These are phyloP conservation scores for Campylomormyrus tamandua DNA, from an alignment of 2,113 vertebrate species.

Conservation along the genomic window DNA sequence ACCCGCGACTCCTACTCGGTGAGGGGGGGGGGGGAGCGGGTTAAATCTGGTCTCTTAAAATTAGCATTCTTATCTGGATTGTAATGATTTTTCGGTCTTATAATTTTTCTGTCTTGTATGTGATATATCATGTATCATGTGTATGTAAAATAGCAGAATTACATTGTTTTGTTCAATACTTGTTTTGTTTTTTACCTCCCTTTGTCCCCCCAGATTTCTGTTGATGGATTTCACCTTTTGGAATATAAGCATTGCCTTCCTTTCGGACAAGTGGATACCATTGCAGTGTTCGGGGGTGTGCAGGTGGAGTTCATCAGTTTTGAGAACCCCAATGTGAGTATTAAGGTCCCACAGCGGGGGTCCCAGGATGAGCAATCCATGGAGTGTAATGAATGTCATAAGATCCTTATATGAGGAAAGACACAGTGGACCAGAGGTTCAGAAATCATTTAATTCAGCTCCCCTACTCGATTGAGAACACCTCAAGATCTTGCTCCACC, in stretches of 20 bases:
- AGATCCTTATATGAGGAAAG: background rate
- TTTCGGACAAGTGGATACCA: constrained; percentile 39
- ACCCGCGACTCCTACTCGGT: constrained; percentile 52
- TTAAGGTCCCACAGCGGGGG: background rate
- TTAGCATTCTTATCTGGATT: background rate
- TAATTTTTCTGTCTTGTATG: background rate
- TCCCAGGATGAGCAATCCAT: background rate
- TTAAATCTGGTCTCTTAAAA: background rate
- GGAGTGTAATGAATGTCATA: background rate
- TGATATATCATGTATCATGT: background rate
- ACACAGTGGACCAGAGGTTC: background rate
- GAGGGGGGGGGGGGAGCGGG: constrained; percentile 9
- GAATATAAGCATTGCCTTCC: constrained; percentile 55
- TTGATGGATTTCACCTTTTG: constrained; percentile 52
- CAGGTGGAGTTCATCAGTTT: constrained; percentile 55
- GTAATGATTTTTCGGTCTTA: background rate
- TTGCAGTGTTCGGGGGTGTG: constrained; percentile 49
- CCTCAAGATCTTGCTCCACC: background rate
- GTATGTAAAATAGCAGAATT: background rate
- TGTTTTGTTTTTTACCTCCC: background rate
- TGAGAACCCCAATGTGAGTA: constrained; percentile 44
- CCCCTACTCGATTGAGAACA: background rate
- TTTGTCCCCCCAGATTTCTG: constrained; percentile 52
- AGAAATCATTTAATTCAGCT: background rate
- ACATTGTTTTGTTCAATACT: background rate